A percentile compares a stretch with the other conserved stretches of the same genome.
Conservation (phyloP, 2,113 vertebrate genomes). For the Megalops atlanticus region DNA sequence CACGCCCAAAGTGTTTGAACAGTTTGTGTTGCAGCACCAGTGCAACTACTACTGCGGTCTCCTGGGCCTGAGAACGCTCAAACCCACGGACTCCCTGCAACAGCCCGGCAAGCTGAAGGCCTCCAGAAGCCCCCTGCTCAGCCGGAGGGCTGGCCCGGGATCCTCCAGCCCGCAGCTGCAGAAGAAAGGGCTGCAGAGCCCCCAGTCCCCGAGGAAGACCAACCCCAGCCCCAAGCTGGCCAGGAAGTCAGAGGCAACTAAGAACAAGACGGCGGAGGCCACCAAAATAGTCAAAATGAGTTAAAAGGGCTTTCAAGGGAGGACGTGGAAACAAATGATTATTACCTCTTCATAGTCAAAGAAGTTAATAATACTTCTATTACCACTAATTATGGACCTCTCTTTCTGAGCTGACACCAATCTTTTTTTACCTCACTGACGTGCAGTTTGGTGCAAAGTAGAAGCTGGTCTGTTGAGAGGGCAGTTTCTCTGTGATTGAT, state of each 20-base stretch:
- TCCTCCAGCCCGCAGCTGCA: slow-evolving; percentile 86
- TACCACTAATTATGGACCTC: neutral
- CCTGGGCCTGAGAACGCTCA: slow-evolving; percentile 77
- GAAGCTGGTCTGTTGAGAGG: neutral
- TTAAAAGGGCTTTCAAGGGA: slow-evolving; percentile 48
- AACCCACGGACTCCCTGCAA: slow-evolving; percentile 71
- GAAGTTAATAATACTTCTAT: neutral
- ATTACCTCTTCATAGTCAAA: neutral
- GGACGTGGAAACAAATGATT: neutral
- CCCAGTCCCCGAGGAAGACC: slow-evolving; percentile 77
- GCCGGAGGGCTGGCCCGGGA: slow-evolving; percentile 72
- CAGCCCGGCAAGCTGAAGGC: slow-evolving; percentile 78
- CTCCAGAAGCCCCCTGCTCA: slow-evolving; percentile 82
- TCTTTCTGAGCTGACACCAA: neutral
- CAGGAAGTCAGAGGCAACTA: slow-evolving; percentile 69
- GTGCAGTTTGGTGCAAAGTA: slow-evolving; percentile 5
- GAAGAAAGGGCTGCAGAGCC: slow-evolving; percentile 80
- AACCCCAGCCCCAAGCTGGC: slow-evolving; percentile 75
- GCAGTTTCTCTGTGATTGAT: too few species aligned
- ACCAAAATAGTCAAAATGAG: slow-evolving; percentile 55
- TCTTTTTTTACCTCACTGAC: slow-evolving; percentile 20
- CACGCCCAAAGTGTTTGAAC: slow-evolving; percentile 82
- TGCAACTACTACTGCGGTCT: slow-evolving; percentile 90
- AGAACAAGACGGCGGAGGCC: slow-evolving; percentile 63
- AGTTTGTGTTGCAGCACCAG: slow-evolving; percentile 79